phyloP scores from a whole-genome alignment of 2,888 invertebrate genomes.

The Epistrophe grossulariae region DNA sequence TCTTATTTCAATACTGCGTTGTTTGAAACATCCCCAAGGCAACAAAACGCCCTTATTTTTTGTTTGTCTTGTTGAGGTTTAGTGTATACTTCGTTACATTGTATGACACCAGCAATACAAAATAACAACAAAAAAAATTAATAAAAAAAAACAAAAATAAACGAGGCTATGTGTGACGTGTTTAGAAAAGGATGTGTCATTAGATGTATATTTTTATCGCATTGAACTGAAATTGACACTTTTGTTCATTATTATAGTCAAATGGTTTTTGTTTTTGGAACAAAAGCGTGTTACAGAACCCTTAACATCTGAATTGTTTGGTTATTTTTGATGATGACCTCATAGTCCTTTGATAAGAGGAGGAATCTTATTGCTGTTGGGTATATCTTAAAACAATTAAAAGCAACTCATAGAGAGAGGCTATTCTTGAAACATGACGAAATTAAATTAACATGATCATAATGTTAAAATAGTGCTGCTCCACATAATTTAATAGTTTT shows the following conservation, averaged over 20 bases:
- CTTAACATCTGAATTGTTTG: too few relatives aligned
- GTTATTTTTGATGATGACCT: too few relatives aligned
- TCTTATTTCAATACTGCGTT: conserved; percentile 46
- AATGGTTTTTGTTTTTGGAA: too few relatives aligned
- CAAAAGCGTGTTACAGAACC: too few relatives aligned
- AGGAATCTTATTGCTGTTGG: too few relatives aligned
- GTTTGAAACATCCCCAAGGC: conserved; percentile 51
- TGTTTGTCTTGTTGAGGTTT: conserved; percentile 2
- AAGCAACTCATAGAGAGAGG: too few relatives aligned
- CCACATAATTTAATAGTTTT: too few relatives aligned
- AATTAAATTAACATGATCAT: too few relatives aligned
- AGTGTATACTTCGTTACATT: conserved; percentile 13
- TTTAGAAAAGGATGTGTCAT: conserved; percentile 61
- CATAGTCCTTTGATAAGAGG: too few relatives aligned
- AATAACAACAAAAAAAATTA: not conserved
- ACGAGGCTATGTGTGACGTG: conserved; percentile 34
- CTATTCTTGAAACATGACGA: too few relatives aligned
- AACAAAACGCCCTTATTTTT: conserved; percentile 40
- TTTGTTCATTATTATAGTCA: conserved; percentile 12
- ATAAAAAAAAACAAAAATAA: not conserved
- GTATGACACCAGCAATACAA: not conserved
- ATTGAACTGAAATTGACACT: conserved; percentile 67
- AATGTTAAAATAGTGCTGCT: too few relatives aligned
- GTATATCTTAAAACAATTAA: too few relatives aligned
- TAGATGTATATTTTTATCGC: conserved; percentile 51